Evolutionary conservation across 2,113 vertebrate genomes (phyloP).

Genomic region (Noturus placidus): DNA sequence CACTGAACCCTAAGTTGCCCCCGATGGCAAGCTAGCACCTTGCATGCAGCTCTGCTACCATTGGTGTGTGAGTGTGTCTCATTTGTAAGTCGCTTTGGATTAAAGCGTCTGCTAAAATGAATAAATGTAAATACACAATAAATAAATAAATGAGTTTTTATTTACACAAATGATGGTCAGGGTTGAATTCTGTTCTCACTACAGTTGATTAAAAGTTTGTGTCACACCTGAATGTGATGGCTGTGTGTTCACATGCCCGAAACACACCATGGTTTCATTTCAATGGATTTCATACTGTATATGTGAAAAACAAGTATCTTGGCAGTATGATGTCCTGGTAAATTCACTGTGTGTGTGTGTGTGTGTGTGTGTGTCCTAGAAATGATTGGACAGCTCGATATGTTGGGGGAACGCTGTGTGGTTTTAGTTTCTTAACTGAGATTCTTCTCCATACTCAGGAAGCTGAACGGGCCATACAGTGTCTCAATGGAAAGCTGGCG

Average conservation of each 20-base stretch:
- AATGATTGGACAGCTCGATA: neutral
- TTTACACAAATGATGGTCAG: neutral
- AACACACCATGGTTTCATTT: neutral
- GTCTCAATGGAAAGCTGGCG: conserved; percentile 95
- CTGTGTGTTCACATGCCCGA: no score
- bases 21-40: no score
- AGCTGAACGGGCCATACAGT: conserved; percentile 92
- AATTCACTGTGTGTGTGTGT: neutral
- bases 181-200: neutral
- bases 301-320: neutral
- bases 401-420: neutral
- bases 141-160: neutral
- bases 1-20: no score
- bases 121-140: neutral
- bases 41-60: no score
- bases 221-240: no score
- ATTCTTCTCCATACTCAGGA: conserved; percentile 72
- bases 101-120: no score
- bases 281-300: neutral
- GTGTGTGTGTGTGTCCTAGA: no score
- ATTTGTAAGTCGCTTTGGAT: no score
- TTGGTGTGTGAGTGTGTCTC: no score
- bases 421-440: neutral
- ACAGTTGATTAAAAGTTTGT: neutral
- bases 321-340: neutral